phyloP scores from a whole-genome alignment of 1,140 invertebrate genomes.

The Pemphigus obesinymphae region DNA sequence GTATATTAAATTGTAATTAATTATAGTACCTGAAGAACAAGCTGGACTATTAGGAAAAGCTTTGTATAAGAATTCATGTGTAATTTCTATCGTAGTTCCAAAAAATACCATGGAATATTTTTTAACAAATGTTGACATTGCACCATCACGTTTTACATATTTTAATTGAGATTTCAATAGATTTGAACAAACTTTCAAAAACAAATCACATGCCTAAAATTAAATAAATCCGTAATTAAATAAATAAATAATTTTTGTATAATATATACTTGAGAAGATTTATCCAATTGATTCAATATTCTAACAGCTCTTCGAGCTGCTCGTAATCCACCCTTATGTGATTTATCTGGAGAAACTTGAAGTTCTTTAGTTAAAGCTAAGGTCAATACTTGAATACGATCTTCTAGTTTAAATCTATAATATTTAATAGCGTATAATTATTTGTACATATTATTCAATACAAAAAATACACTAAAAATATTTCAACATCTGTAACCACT shows the following conservation, averaged over 20 bases:
- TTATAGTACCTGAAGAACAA: slow-evolving; percentile 57
- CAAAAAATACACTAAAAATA: too few species aligned
- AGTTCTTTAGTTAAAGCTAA: slow-evolving; percentile 84
- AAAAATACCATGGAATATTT: slow-evolving; percentile 78
- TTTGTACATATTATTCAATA: neutral
- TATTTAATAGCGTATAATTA: neutral
- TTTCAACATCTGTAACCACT: too few species aligned
- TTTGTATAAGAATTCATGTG: slow-evolving; percentile 71
- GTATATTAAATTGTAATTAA: neutral
- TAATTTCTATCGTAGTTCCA: slow-evolving; percentile 79
- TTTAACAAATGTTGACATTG: slow-evolving; percentile 77
- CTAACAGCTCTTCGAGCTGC: slow-evolving; percentile 79
- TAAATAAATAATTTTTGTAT: neutral
- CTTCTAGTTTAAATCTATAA: slow-evolving; percentile 60
- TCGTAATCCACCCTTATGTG: slow-evolving; percentile 85
- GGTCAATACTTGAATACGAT: slow-evolving; percentile 70
- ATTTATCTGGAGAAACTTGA: slow-evolving; percentile 79
- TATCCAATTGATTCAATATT: slow-evolving; percentile 79
- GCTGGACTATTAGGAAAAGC: slow-evolving; percentile 71
- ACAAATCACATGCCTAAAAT: slow-evolving; percentile 72
- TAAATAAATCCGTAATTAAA: slow-evolving; percentile 12
- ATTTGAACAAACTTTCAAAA: slow-evolving; percentile 76
- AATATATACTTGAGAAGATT: slow-evolving; percentile 59
- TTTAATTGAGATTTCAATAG: slow-evolving; percentile 77
- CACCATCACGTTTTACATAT: slow-evolving; percentile 81